These are phyloP conservation scores for Drosophila aff. DNA, from an alignment of 1,140 invertebrate genomes.

Conservation along the genomic window DNA sequence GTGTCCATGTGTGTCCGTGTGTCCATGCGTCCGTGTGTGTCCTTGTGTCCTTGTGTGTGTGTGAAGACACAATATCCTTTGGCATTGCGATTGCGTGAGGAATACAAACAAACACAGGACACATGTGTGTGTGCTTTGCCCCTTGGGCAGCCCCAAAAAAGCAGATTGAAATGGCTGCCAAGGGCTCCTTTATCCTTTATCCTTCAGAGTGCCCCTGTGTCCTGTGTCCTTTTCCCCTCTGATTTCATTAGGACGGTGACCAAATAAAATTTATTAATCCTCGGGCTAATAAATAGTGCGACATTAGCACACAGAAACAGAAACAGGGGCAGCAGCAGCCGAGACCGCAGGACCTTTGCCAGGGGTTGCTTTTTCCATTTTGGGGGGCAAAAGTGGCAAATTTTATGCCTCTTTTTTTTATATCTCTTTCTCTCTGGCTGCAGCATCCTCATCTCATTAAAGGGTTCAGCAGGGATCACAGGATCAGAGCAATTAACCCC, in stretches of 20 bases:
- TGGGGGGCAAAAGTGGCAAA: conserved; percentile 31
- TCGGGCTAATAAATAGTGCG: conserved; percentile 82
- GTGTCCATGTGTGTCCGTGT: conserved; percentile 11
- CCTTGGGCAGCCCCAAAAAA: conserved; percentile 46
- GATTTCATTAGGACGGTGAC: conserved; percentile 83
- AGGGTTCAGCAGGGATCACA: conserved; percentile 13
- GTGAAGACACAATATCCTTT: conserved; percentile 72
- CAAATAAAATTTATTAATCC: conserved; percentile 84
- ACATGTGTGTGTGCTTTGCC: conserved; percentile 37
- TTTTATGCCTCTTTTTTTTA: conserved; percentile 36
- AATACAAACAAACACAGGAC: conserved; percentile 63
- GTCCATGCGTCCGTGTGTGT: not conserved
- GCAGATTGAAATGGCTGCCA: conserved; percentile 37
- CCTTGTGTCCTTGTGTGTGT: conserved; percentile 36
- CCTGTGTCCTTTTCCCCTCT: conserved; percentile 31
- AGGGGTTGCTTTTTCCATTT: conserved; percentile 48
- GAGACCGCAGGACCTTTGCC: conserved; percentile 49
- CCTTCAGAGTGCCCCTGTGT: not conserved
- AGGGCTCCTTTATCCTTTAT: too few relatives aligned
- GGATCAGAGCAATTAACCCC: conserved; percentile 15
- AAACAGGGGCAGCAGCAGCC: conserved; percentile 33
- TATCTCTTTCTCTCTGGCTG: not conserved
- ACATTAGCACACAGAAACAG: conserved; percentile 54
- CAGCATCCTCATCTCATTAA: conserved; percentile 13
- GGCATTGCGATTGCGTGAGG: conserved; percentile 69